Evolutionary conservation across 2,797 vertebrate species (phyloP).

Genomic region (Scarus forsteni): DNA sequence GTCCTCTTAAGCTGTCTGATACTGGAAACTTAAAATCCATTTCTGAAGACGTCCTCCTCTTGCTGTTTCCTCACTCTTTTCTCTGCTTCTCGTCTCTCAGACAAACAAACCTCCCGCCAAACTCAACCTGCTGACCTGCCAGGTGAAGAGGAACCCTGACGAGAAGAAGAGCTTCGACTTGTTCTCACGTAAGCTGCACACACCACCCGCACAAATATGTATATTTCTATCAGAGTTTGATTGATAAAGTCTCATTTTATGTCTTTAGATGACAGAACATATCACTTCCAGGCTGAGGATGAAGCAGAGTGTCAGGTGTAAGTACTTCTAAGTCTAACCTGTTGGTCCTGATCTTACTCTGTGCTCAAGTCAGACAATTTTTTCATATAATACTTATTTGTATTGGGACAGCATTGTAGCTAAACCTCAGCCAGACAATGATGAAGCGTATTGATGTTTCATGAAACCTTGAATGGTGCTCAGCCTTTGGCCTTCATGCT

Average conservation of each 20-base stretch:
- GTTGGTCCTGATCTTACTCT: not conserved
- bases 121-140: conserved; percentile 97
- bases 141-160: conserved; percentile 95
- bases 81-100: conserved; percentile 71
- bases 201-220: rapidly evolving
- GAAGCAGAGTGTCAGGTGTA: conserved; percentile 95
- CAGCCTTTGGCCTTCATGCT: not conserved
- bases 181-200: conserved; percentile 90
- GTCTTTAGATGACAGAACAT: conserved; percentile 92
- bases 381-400: too few species aligned
- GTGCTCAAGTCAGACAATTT: too few species aligned
- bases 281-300: conserved; percentile 96
- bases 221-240: too few species aligned
- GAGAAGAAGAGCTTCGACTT: conserved; percentile 98
- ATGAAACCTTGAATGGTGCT: not conserved
- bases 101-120: conserved; percentile 93
- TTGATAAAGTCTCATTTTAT: not conserved
- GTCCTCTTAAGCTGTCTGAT: too few species aligned
- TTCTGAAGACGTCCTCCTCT: not conserved
- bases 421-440: too few species aligned
- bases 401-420: too few species aligned
- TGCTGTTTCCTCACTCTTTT: not conserved
- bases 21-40: too few species aligned
- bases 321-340: conserved; percentile 75
- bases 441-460: too few species aligned